These are phyloP conservation scores for Formica aserva DNA, from an alignment of 2,888 invertebrate genomes.

Conservation along the genomic window DNA sequence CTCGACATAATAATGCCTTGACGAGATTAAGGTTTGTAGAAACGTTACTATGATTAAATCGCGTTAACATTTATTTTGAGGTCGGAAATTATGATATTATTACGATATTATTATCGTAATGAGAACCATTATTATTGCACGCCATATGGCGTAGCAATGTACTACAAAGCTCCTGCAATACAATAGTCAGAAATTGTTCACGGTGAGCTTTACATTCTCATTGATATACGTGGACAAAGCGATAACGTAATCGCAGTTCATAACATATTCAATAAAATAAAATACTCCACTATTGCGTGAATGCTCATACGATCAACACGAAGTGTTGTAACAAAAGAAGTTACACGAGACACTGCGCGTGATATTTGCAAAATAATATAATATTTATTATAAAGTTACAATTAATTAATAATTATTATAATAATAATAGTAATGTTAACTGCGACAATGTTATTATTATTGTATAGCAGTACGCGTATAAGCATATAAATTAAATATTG, in stretches of 20 bases:
- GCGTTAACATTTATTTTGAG: slow-evolving; percentile 31
- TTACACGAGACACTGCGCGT: neutral
- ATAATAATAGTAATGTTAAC: neutral
- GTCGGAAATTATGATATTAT: neutral
- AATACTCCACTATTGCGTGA: neutral
- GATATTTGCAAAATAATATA: neutral
- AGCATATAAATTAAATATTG: neutral
- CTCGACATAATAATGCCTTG: neutral
- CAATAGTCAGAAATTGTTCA: slow-evolving; percentile 37
- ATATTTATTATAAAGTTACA: neutral
- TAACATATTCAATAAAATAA: slow-evolving; percentile 26
- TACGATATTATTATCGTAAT: slow-evolving; percentile 42
- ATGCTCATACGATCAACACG: neutral
- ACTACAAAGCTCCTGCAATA: slow-evolving; percentile 16
- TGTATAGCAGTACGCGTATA: neutral
- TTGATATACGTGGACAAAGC: slow-evolving; percentile 5
- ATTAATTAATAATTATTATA: slow-evolving; percentile 3
- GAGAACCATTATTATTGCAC: slow-evolving; percentile 41
- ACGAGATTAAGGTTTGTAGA: neutral
- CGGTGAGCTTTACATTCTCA: neutral
- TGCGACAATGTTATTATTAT: neutral
- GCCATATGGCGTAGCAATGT: neutral
- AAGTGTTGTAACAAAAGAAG: slow-evolving; percentile 30
- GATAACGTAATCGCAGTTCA: neutral
- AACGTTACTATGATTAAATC: slow-evolving; percentile 14